A percentile compares a stretch with the other conserved stretches of the same genome.
Evolutionary conservation across 2,797 vertebrate species (phyloP).

Genomic region (Hydrolagus colliei): DNA sequence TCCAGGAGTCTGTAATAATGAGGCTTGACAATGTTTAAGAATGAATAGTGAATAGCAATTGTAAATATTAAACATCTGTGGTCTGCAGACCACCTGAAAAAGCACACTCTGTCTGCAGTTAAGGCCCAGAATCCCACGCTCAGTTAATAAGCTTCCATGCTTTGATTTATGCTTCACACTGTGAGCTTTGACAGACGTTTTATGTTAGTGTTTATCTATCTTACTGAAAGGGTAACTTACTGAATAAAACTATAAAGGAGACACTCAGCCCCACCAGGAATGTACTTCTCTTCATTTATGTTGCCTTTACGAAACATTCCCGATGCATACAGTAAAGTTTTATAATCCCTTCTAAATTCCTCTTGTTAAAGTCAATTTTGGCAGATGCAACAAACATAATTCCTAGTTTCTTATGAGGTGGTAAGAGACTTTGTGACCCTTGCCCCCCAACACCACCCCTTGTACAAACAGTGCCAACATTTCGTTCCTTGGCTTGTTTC

Average conservation of each 20-base stretch:
- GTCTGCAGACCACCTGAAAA: slow-evolving; percentile 21
- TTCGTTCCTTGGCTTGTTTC: no score
- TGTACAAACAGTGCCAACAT: neutral
- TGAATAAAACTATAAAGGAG: slow-evolving; percentile 16
- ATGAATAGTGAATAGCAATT: slow-evolving; percentile 25
- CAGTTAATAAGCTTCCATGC: slow-evolving; percentile 10
- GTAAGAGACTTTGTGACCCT: neutral
- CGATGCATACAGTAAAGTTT: neutral
- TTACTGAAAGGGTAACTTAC: slow-evolving; percentile 19
- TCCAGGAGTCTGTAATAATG: slow-evolving; percentile 6
- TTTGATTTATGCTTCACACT: slow-evolving; percentile 17
- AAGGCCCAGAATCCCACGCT: slow-evolving; percentile 11
- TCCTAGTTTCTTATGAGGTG: neutral
- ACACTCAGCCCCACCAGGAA: slow-evolving; percentile 11
- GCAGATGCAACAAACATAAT: neutral
- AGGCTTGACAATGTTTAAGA: neutral
- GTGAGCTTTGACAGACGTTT: slow-evolving; percentile 27
- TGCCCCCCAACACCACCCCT: neutral
- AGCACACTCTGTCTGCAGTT: slow-evolving; percentile 7
- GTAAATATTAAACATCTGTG: slow-evolving; percentile 20
- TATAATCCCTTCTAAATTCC: slow-evolving; percentile 14
- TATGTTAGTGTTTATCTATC: slow-evolving; percentile 23
- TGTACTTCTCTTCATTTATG: slow-evolving; percentile 18
- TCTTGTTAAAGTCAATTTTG: neutral
- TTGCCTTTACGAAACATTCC: slow-evolving; percentile 24